Base-by-base conservation (phyloP, 2,797 vertebrate genomes). In the Merluccius polli region DNA sequence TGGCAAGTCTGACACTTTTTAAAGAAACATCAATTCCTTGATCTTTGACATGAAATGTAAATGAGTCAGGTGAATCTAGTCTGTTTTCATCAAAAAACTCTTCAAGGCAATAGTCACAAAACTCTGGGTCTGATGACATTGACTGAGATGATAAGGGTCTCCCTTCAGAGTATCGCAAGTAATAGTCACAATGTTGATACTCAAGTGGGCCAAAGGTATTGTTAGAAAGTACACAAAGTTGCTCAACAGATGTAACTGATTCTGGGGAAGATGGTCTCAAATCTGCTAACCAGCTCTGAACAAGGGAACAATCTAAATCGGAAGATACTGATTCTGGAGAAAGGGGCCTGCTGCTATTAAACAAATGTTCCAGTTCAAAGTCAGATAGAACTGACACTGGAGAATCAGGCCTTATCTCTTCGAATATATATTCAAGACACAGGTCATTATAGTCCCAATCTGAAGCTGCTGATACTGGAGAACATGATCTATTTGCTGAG, bases 141-240 rank as follows among this genome's bases (percentile, higher is more conserved):
- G 73, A 74, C 41, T 44, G 41, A 44, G 73, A 35, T 30, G 63
- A 67, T 27, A 11, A 38, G 2, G 59, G 32, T 68, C 33, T 74
- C 18, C 33, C 5, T 31, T 24, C 38, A 30, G 36, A 11, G 38
- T 48, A 72, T 18, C 13, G 21, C 31, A 71, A 71, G 24, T 71
- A 71, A 38, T 71, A 71, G 52, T 72, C 35, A 36, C 71, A 72
- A 72, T 72, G 71, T 48, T 72, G 71, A 48, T 12, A 68, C 31
- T 48, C 41, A 59, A 70, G 41, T 13, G 3, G 11, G 8, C 13
- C 41, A 44, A 44, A 44, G 41, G 41, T 44, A 13, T 44, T 44
- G 29, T 70, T 13, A 70, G 68, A 31, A 32, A 5, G 35, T 18
- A 32, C 16, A 33, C 31, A 74, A 33, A 8, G 10, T 1, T n/a